Conservation (phyloP, 1,140 invertebrate species). For the Oryzaephilus surinamensis region DNA sequence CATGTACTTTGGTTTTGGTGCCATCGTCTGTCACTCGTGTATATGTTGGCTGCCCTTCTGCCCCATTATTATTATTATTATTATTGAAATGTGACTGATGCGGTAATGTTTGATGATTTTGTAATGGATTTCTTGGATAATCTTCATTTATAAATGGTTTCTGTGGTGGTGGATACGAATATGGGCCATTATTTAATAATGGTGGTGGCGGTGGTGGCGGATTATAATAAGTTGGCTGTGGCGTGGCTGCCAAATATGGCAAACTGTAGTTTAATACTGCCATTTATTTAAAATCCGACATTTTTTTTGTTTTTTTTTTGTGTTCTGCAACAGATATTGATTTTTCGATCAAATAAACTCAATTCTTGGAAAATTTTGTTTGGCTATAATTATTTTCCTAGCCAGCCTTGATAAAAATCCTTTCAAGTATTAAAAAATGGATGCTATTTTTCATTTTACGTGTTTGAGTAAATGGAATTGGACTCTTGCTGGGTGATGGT, state of each 20-base stretch:
- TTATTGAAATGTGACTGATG: constrained; percentile 1
- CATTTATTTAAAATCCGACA: too few species aligned
- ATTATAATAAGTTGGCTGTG: constrained; percentile 18
- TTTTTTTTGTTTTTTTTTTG: too few species aligned
- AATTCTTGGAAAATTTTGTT: too few species aligned
- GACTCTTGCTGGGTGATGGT: too few species aligned
- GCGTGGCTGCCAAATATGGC: constrained; percentile 23
- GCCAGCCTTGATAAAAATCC: too few species aligned
- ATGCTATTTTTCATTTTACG: too few species aligned
- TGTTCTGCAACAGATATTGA: too few species aligned
- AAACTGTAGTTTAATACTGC: constrained; percentile 23
- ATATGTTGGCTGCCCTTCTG: constrained; percentile 9
- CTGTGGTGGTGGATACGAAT: constrained; percentile 29
- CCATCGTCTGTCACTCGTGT: constrained; percentile 32
- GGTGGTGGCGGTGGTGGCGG: constrained; percentile 11
- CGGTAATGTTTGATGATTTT: background rate
- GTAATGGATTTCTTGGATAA: constrained; percentile 6
- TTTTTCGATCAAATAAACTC: too few species aligned
- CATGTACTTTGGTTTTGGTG: constrained; percentile 55
- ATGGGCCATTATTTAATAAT: constrained; percentile 17
- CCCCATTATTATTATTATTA: background rate
- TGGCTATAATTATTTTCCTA: too few species aligned
- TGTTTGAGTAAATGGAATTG: too few species aligned
- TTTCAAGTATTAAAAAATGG: too few species aligned
- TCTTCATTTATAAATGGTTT: constrained; percentile 31